phyloP scores from a whole-genome alignment of 1,140 invertebrate genomes.

The Eueides isabella region DNA sequence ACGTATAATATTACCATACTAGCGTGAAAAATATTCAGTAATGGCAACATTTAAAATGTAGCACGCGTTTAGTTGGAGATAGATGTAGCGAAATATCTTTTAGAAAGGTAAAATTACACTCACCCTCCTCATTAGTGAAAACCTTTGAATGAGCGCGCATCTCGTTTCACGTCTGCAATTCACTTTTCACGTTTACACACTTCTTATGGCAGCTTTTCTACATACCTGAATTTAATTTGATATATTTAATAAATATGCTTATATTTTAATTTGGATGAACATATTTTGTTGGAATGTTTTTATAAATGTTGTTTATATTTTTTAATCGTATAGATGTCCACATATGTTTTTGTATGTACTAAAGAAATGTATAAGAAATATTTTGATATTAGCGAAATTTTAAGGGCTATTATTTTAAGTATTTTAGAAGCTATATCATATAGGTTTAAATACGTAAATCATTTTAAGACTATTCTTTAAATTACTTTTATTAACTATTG shows the following conservation, averaged over 20 bases:
- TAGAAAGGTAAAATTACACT: slow-evolving; percentile 67
- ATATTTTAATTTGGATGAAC: neutral
- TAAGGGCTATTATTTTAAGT: too few relatives aligned
- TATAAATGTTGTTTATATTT: too few relatives aligned
- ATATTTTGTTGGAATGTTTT: neutral
- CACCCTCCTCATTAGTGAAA: slow-evolving; percentile 69
- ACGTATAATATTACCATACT: slow-evolving; percentile 23
- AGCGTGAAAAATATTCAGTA: slow-evolving; percentile 49
- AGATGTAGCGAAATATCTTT: slow-evolving; percentile 67
- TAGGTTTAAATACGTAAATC: too few relatives aligned
- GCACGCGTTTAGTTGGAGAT: slow-evolving; percentile 65
- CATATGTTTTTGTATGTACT: too few relatives aligned
- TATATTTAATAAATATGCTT: slow-evolving; percentile 12
- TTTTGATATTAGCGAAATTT: too few relatives aligned
- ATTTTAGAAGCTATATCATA: too few relatives aligned
- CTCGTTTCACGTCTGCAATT: slow-evolving; percentile 62
- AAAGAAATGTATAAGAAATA: too few relatives aligned
- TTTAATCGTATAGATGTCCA: too few relatives aligned
- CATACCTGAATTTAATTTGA: slow-evolving; percentile 28
- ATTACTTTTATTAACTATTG: too few relatives aligned
- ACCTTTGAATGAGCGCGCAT: slow-evolving; percentile 65
- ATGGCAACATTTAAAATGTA: slow-evolving; percentile 58
- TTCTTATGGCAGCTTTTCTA: slow-evolving; percentile 35
- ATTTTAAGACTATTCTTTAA: too few relatives aligned
- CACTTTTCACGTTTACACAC: slow-evolving; percentile 57